Evolutionary conservation across 2,888 invertebrate genomes (phyloP).

Genomic region (Apodemia zela): DNA sequence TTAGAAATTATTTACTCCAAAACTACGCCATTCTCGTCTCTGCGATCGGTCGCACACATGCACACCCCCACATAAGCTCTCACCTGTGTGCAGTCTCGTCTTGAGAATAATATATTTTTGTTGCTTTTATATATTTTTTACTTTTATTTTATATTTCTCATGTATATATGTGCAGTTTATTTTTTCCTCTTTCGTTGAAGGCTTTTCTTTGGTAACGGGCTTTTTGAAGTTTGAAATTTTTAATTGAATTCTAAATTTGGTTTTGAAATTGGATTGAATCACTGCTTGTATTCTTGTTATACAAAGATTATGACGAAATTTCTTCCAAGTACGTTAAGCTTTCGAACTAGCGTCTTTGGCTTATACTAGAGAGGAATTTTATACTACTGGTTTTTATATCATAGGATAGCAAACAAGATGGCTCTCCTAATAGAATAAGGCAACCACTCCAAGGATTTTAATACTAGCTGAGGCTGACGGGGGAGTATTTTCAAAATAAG

Average conservation of each 20-base stretch:
- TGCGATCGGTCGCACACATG: constrained; percentile 42
- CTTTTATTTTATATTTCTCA: constrained; percentile 76
- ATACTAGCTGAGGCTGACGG: too few species aligned
- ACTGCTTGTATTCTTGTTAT: not conserved
- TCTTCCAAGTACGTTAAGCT: too few species aligned
- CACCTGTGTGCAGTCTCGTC: constrained; percentile 67
- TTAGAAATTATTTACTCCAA: not conserved
- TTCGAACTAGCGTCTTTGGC: too few species aligned
- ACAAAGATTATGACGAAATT: not conserved
- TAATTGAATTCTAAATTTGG: constrained; percentile 15
- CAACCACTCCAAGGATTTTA: too few species aligned
- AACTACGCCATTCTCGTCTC: constrained; percentile 42
- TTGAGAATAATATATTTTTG: constrained; percentile 79
- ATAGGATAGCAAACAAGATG: too few species aligned
- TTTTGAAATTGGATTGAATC: not conserved
- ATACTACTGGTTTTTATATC: too few species aligned
- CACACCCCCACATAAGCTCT: constrained; percentile 35
- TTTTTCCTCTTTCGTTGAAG: constrained; percentile 31
- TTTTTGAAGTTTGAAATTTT: constrained; percentile 20
- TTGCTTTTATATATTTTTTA: constrained; percentile 78
- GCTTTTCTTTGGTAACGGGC: constrained; percentile 20
- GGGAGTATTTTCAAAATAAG: too few species aligned
- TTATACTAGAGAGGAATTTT: not conserved
- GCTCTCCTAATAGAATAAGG: too few species aligned
- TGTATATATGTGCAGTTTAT: constrained; percentile 49